Conservation (phyloP, 2,797 vertebrate genomes). For the Hypotaenidia philippensis region DNA sequence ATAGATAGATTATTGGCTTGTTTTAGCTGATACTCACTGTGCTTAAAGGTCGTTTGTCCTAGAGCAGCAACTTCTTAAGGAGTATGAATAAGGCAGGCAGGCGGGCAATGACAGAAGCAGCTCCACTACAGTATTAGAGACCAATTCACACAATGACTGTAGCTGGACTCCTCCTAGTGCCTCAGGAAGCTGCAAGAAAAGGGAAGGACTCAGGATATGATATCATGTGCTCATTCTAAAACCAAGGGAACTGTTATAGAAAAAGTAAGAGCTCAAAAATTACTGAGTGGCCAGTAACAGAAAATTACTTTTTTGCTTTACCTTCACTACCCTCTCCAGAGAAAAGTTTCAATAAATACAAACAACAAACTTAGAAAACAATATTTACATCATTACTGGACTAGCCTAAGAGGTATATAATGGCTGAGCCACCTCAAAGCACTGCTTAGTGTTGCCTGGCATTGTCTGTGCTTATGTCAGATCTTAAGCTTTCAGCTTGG, state of each 20-base stretch:
- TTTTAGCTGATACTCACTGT: constrained; percentile 60
- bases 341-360: neutral
- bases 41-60: neutral
- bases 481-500: neutral
- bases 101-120: neutral
- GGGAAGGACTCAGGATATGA: constrained; percentile 76
- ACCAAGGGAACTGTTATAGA: constrained; percentile 52
- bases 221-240: constrained; percentile 49
- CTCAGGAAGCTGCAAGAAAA: constrained; percentile 37
- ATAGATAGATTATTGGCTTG: neutral
- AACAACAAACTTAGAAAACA: neutral
- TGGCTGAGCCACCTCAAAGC: neutral
- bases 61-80: neutral
- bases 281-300: neutral
- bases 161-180: constrained; percentile 36
- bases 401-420: neutral
- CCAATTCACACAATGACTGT: neutral
- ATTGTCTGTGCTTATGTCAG: neutral
- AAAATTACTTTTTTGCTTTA: neutral
- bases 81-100: neutral
- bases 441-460: neutral
- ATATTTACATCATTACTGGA: neutral
- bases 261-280: constrained; percentile 24
- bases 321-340: neutral
- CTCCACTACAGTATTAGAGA: neutral